Conservation (phyloP, 1,140 invertebrate species). For the Leptopilina clavipes region DNA sequence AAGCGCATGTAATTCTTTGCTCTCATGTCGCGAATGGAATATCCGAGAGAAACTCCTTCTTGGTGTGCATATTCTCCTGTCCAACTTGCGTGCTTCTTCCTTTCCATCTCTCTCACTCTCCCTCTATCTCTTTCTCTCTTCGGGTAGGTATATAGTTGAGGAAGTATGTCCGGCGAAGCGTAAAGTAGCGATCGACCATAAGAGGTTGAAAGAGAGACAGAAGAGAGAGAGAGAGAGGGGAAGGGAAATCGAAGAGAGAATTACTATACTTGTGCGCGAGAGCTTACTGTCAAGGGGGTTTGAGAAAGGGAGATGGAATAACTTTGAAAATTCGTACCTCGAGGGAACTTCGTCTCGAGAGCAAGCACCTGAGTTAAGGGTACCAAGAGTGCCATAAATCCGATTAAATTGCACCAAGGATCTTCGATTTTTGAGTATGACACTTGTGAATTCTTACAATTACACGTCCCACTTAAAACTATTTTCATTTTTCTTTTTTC, state of each 20-base stretch:
- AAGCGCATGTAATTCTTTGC: slow-evolving; percentile 14
- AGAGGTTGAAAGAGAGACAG: slow-evolving; percentile 14
- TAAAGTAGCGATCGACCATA: slow-evolving; percentile 41
- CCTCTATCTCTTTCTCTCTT: neutral
- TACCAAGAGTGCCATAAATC: slow-evolving; percentile 61
- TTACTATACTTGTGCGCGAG: slow-evolving; percentile 35
- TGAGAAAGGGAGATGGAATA: neutral
- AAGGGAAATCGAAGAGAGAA: slow-evolving; percentile 21
- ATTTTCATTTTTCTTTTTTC: neutral
- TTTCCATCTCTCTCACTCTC: neutral
- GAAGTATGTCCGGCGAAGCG: slow-evolving; percentile 38
- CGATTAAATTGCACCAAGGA: slow-evolving; percentile 61
- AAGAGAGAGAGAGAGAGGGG: slow-evolving; percentile 5
- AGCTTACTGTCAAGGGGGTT: neutral
- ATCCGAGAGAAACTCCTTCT: neutral
- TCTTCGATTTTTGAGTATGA: slow-evolving; percentile 53
- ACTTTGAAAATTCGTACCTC: slow-evolving; percentile 42
- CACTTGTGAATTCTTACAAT: slow-evolving; percentile 15
- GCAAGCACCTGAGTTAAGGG: slow-evolving; percentile 56
- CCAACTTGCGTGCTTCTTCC: neutral
- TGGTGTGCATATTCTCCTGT: slow-evolving; percentile 2
- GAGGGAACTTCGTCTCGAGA: slow-evolving; percentile 35
- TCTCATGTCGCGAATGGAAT: slow-evolving; percentile 18
- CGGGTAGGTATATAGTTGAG: neutral
- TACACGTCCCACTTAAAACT: neutral